Conservation (phyloP, 2,888 invertebrate genomes). For the Opisthograptis luteolata region DNA sequence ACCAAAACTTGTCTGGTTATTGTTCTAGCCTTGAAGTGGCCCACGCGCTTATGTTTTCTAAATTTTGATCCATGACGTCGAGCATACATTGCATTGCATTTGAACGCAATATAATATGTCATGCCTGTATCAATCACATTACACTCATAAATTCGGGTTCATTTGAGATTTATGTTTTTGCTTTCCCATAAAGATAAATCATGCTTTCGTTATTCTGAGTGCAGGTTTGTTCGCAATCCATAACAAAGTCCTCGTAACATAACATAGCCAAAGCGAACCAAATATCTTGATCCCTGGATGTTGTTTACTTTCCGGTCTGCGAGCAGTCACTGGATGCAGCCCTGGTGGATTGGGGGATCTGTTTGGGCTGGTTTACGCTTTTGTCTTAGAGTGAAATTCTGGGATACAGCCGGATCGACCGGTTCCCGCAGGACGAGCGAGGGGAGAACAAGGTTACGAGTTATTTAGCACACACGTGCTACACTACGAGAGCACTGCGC, state of each 20-base stretch:
- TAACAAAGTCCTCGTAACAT: slow-evolving; percentile 32
- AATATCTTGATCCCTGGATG: slow-evolving; percentile 40
- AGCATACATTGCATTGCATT: slow-evolving; percentile 28
- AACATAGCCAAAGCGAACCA: slow-evolving; percentile 41
- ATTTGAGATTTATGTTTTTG: slow-evolving; percentile 1
- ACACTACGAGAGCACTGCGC: slow-evolving; percentile 34
- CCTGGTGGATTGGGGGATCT: slow-evolving; percentile 44
- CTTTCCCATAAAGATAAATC: slow-evolving; percentile 14
- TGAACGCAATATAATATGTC: too few species aligned
- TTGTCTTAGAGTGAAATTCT: slow-evolving; percentile 59
- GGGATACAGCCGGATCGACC: slow-evolving; percentile 60
- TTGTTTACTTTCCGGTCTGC: slow-evolving; percentile 46
- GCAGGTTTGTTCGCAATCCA: slow-evolving; percentile 24
- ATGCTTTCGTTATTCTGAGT: slow-evolving; percentile 12
- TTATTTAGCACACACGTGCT: slow-evolving; percentile 69
- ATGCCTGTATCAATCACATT: slow-evolving; percentile 11
- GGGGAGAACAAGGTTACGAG: slow-evolving; percentile 74
- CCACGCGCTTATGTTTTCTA: slow-evolving; percentile 45
- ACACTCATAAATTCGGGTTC: background rate
- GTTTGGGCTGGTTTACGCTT: slow-evolving; percentile 46
- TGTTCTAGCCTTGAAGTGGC: slow-evolving; percentile 43
- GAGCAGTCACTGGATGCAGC: slow-evolving; percentile 32
- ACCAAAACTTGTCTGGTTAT: slow-evolving; percentile 32
- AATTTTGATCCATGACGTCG: slow-evolving; percentile 31
- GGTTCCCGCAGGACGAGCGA: slow-evolving; percentile 72